Percentiles rank a stretch among this genome's conserved stretches.
Evolutionary conservation across 2,888 invertebrate species (phyloP).

Genomic region (Tachina lurida): DNA sequence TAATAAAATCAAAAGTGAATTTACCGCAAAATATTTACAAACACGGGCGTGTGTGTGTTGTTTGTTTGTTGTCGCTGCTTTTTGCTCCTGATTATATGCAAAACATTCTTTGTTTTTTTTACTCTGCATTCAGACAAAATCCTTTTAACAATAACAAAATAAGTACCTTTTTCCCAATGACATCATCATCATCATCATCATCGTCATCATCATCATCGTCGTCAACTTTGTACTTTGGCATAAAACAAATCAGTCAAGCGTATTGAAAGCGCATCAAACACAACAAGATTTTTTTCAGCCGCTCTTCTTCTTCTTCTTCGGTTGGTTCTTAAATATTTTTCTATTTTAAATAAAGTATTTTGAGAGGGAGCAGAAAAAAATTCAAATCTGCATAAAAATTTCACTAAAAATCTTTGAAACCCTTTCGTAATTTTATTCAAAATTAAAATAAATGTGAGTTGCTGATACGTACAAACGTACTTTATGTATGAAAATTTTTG

Average conservation of each 20-base stretch:
- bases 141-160: constrained; percentile 64
- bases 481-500: background rate
- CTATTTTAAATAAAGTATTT: constrained; percentile 66
- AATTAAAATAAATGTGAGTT: constrained; percentile 21
- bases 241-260: constrained; percentile 65
- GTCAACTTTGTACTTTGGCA: constrained; percentile 28
- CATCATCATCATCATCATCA: constrained; percentile 54
- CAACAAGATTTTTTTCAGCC: constrained; percentile 8
- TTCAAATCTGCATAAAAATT: constrained; percentile 68
- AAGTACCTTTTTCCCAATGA: constrained; percentile 64
- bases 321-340: constrained; percentile 56
- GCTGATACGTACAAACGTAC: background rate
- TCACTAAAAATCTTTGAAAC: constrained; percentile 55
- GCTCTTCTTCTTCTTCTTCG: constrained; percentile 13
- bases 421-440: constrained; percentile 62
- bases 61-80: constrained; percentile 29
- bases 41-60: constrained; percentile 27
- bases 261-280: constrained; percentile 68
- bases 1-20: constrained; percentile 74
- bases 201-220: constrained; percentile 39
- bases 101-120: constrained; percentile 44
- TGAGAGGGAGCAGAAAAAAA: constrained; percentile 37
- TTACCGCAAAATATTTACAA: constrained; percentile 66
- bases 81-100: constrained; percentile 57
- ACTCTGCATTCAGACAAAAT: constrained; percentile 49